phyloP scores from a whole-genome alignment of 2,797 vertebrate genomes.

The Takifugu ocellatus region DNA sequence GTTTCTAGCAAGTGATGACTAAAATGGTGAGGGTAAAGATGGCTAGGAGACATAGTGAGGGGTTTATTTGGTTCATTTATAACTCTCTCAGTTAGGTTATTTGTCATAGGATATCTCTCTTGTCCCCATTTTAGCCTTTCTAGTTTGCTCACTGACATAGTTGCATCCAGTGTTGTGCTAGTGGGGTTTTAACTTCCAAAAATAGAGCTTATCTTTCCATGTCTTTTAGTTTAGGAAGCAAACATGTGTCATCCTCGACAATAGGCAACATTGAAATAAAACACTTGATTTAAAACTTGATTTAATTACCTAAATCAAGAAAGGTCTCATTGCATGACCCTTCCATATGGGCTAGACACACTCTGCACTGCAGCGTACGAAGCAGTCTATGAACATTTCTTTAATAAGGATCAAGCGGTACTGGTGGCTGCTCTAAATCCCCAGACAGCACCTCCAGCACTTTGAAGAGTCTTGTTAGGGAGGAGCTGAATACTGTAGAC shows the following conservation, averaged over 20 bases:
- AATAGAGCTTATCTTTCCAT: conserved; percentile 28
- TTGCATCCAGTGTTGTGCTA: conserved; percentile 13
- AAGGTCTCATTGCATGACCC: conserved; percentile 20
- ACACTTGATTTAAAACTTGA: conserved; percentile 16
- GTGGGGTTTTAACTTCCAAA: conserved; percentile 33
- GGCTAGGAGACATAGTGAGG: conserved; percentile 20
- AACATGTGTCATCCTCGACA: too few species aligned
- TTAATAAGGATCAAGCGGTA: conserved; percentile 59
- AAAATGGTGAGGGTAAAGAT: conserved; percentile 21
- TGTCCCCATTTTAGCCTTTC: conserved; percentile 19
- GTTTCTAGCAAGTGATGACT: conserved; percentile 40
- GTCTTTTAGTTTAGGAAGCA: conserved; percentile 4
- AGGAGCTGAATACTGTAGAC: conserved; percentile 45
- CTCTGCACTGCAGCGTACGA: conserved; percentile 52
- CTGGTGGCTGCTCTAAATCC: conserved; percentile 62
- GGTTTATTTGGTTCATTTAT: conserved; percentile 31
- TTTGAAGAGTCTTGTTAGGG: conserved; percentile 55
- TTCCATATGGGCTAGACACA: conserved; percentile 26
- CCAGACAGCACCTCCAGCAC: conserved; percentile 57
- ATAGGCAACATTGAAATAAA: conserved; percentile 19
- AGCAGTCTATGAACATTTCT: conserved; percentile 51
- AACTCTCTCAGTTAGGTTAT: conserved; percentile 38
- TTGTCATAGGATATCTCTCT: conserved; percentile 40
- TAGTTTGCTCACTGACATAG: conserved; percentile 29
- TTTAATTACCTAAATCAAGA: conserved; percentile 37